Evolutionary conservation across 2,888 invertebrate genomes (phyloP).

Genomic region (Hecatera dysodea): DNA sequence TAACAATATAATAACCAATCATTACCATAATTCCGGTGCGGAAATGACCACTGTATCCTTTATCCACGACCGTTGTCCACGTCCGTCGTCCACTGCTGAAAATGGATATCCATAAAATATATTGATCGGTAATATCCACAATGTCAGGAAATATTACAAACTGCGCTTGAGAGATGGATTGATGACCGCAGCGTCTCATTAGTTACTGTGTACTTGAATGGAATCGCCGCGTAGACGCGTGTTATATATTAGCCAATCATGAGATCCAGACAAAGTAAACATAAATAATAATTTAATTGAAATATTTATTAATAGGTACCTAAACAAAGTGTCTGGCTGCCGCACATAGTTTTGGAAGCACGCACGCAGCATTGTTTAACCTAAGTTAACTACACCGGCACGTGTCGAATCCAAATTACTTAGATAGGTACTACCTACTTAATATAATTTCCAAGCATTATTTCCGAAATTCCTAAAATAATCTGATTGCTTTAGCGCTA

Average conservation of each 20-base stretch:
- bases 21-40: constrained; percentile 14
- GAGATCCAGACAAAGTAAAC: background rate
- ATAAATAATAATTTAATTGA: constrained; percentile 18
- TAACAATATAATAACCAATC: constrained; percentile 15
- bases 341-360: constrained; percentile 23
- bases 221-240: background rate
- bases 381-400: constrained; percentile 21
- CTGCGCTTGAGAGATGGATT: background rate
- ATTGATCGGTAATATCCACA: constrained; percentile 16
- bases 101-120: constrained; percentile 17
- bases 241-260: background rate
- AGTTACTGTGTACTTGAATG: background rate
- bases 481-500: background rate
- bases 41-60: constrained; percentile 11
- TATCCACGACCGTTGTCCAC: too few species aligned
- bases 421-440: too few species aligned
- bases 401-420: constrained; percentile 25
- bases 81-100: background rate
- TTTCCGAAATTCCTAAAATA: constrained; percentile 4
- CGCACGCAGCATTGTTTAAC: constrained; percentile 6
- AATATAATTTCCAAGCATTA: constrained; percentile 12
- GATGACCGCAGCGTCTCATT: constrained; percentile 16
- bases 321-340: constrained; percentile 8
- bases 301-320: constrained; percentile 29
- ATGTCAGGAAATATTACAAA: constrained; percentile 3